Evolutionary conservation across 2,888 invertebrate genomes (phyloP).

Genomic region (Uloborus plumipes): DNA sequence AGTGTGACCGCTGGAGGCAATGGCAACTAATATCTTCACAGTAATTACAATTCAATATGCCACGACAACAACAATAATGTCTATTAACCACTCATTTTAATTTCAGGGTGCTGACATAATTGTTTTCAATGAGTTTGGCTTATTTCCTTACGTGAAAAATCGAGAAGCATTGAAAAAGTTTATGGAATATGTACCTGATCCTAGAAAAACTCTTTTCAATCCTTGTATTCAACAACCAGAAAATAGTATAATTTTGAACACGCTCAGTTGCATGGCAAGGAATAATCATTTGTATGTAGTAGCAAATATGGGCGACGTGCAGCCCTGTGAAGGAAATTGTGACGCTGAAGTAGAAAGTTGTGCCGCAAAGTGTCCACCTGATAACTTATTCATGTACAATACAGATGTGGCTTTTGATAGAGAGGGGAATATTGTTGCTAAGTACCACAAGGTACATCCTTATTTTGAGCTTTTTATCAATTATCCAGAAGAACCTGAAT

Average conservation of each 20-base stretch:
- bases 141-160: conserved; percentile 66
- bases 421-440: conserved; percentile 79
- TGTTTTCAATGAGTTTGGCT: conserved; percentile 81
- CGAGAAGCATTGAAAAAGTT: conserved; percentile 1
- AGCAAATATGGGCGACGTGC: conserved; percentile 79
- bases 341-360: conserved; percentile 23
- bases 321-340: conserved; percentile 73
- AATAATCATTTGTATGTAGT: conserved; percentile 78
- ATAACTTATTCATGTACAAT: conserved; percentile 75
- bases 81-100: not conserved
- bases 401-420: conserved; percentile 85
- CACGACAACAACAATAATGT: too few relatives aligned
- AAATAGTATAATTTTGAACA: conserved; percentile 65
- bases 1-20: too few relatives aligned
- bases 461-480: conserved; percentile 74
- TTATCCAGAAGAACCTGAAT: conserved; percentile 73
- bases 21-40: too few relatives aligned
- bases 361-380: conserved; percentile 66
- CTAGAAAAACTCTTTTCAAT: conserved; percentile 28
- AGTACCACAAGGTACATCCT: conserved; percentile 75
- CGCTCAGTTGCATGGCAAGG: conserved; percentile 76
- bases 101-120: conserved; percentile 80
- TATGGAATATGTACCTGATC: conserved; percentile 50
- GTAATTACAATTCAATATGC: too few relatives aligned
- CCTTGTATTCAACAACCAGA: conserved; percentile 42